Percentiles rank a stretch among this genome's conserved stretches.
Conservation (phyloP, 2,888 invertebrate species). For the Zygothrica quintamaculata region DNA sequence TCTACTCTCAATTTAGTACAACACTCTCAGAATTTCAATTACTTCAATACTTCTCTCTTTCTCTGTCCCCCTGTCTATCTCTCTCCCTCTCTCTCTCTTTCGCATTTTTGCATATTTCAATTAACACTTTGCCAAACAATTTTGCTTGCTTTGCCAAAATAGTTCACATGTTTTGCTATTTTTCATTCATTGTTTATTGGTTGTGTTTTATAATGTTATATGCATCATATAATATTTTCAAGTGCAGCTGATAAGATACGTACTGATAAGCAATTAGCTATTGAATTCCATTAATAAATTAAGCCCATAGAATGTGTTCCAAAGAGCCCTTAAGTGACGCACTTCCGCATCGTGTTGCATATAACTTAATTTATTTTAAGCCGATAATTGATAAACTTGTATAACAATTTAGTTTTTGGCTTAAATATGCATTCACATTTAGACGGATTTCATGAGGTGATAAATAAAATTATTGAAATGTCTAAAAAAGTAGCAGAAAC, state of each 20-base stretch:
- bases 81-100: slow-evolving; percentile 13
- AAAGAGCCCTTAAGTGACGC: no score
- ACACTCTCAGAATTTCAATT: slow-evolving; percentile 15
- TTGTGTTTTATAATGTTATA: slow-evolving; percentile 21
- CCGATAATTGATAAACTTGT: no score
- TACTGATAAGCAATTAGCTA: slow-evolving; percentile 26
- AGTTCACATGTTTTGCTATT: slow-evolving; percentile 4
- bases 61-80: slow-evolving; percentile 25
- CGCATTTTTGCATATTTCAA: slow-evolving; percentile 21
- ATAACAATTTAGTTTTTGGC: no score
- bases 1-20: slow-evolving; percentile 6
- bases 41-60: background rate
- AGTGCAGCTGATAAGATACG: slow-evolving; percentile 30
- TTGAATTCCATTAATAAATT: background rate
- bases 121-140: slow-evolving; percentile 34
- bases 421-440: no score
- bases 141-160: slow-evolving; percentile 12
- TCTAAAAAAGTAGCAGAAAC: no score
- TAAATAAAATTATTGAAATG: no score
- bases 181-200: slow-evolving; percentile 33
- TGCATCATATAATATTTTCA: slow-evolving; percentile 1
- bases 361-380: background rate
- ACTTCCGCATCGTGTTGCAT: slow-evolving; percentile 14
- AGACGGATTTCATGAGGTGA: no score
- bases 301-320: background rate